phyloP scores from a whole-genome alignment of 2,888 invertebrate species.

The Habrosyne pyritoides region DNA sequence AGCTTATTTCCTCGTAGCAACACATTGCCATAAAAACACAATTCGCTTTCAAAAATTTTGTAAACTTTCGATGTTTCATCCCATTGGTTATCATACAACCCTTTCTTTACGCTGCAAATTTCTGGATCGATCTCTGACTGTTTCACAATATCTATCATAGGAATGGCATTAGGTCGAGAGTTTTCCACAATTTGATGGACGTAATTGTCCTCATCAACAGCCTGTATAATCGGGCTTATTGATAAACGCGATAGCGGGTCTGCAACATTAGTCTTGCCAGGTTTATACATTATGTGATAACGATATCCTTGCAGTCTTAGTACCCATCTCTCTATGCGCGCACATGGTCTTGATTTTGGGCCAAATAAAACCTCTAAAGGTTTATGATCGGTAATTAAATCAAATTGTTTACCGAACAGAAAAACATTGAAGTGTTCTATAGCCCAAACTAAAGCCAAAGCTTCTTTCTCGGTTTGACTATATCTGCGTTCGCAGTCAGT shows the following conservation, averaged over 20 bases:
- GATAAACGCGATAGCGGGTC: conserved; percentile 30
- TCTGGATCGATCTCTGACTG: conserved; percentile 16
- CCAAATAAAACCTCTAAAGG: conserved; percentile 51
- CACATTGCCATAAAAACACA: conserved; percentile 36
- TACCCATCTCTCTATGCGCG: conserved; percentile 35
- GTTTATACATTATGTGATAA: conserved; percentile 24
- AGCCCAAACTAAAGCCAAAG: conserved; percentile 28
- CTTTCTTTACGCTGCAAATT: conserved; percentile 17
- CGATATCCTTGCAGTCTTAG: conserved; percentile 25
- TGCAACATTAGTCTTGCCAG: conserved; percentile 40
- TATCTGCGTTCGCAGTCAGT: conserved; percentile 20
- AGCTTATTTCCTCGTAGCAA: conserved; percentile 26
- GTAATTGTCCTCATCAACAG: conserved; percentile 12
- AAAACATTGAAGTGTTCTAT: conserved; percentile 34
- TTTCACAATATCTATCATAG: conserved; percentile 13
- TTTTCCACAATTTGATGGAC: conserved; percentile 21
- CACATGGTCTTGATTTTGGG: conserved; percentile 46
- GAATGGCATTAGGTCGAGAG: conserved; percentile 15
- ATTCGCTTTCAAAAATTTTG: conserved; percentile 35
- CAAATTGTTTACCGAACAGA: conserved; percentile 35
- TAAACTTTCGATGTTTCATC: conserved; percentile 22
- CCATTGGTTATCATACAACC: conserved; percentile 22
- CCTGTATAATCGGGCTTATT: not conserved
- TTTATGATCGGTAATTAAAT: conserved; percentile 43
- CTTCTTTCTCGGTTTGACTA: conserved; percentile 36